Percentiles rank a stretch among this genome's conserved stretches.
Evolutionary conservation across 92 coral and sea anemone genomes (phyloP).

Genomic region (Galaxea fascicularis): DNA sequence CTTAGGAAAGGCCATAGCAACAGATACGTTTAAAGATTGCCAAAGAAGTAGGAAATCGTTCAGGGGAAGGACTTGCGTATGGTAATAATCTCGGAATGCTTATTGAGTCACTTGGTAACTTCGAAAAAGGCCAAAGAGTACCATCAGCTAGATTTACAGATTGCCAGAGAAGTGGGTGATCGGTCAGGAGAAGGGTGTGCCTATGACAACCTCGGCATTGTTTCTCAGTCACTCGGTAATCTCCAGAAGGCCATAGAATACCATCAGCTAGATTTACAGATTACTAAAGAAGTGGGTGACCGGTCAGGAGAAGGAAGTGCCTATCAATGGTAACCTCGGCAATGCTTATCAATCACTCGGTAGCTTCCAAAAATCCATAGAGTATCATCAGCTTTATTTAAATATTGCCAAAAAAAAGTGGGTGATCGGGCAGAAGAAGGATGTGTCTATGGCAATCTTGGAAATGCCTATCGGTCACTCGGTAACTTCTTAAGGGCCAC

Average conservation of each 20-base stretch:
- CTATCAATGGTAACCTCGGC: neutral
- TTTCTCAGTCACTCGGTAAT: neutral
- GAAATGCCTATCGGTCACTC: neutral
- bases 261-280: neutral
- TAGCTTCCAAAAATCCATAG: neutral
- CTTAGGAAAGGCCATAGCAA: neutral
- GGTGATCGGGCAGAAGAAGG: neutral
- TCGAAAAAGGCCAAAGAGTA: neutral
- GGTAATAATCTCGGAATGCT: neutral
- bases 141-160: neutral
- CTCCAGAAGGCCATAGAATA: neutral
- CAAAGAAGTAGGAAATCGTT: neutral
- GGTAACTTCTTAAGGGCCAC: neutral
- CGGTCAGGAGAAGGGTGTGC: neutral
- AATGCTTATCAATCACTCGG: neutral
- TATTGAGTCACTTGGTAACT: too few species aligned
- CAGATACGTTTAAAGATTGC: neutral
- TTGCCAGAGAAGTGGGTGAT: neutral
- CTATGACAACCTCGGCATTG: neutral
- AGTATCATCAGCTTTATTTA: neutral
- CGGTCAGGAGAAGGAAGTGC: neutral
- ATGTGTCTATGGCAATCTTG: neutral
- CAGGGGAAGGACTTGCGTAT: neutral
- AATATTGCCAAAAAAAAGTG: slow-evolving; percentile 1
- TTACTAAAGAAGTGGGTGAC: neutral